Evolutionary conservation across 1,140 invertebrate species (phyloP).

Genomic region (fruit fly (Drosophila melanogaster)): Release_6_plus_ISO1_MT NT_037436.4:7693001-7693500

Average conservation of each 20-base stretch:
- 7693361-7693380: constrained; percentile 76
- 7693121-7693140: constrained; percentile 75
- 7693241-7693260: constrained; percentile 61
- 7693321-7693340: constrained; percentile 71
- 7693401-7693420: constrained; percentile 67
- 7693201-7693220: constrained; percentile 57
- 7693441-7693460: constrained; percentile 41
- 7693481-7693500: constrained; percentile 71
- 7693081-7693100: constrained; percentile 78
- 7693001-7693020: constrained; percentile 58
- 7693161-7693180: constrained; percentile 52
- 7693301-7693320: constrained; percentile 39
- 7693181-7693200: constrained; percentile 68
- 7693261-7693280: constrained; percentile 73
- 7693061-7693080: constrained; percentile 73
- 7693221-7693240: constrained; percentile 52
- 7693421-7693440: constrained; percentile 34
- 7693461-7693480: constrained; percentile 67
- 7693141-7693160: constrained; percentile 64
- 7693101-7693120: constrained; percentile 73
- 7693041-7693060: constrained; percentile 68
- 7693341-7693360: constrained; percentile 52
- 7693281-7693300: constrained; percentile 48
- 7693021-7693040: constrained; percentile 68
- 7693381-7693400: constrained; percentile 72